phyloP scores from a whole-genome alignment of 1,140 invertebrate genomes.

The Panulirus ornatus region DNA sequence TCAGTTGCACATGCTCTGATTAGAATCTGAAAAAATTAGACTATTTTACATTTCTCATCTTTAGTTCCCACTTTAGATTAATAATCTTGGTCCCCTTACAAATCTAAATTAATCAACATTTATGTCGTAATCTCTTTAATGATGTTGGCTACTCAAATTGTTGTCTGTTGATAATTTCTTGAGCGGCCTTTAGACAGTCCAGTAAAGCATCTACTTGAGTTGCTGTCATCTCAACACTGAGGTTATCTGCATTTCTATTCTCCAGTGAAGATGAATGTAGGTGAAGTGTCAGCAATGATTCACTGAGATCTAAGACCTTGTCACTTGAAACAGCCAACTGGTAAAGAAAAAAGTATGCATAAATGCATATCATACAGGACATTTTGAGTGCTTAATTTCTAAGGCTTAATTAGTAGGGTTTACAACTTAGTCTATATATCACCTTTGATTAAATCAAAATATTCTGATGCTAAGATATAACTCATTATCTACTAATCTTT shows the following conservation, averaged over 20 bases:
- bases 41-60: too few relatives aligned
- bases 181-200: slow-evolving; percentile 18
- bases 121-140: too few relatives aligned
- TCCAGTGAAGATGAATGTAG: background rate
- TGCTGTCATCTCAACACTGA: slow-evolving; percentile 37
- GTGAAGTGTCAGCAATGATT: slow-evolving; percentile 35
- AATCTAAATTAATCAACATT: too few relatives aligned
- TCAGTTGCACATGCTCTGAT: too few relatives aligned
- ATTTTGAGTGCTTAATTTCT: background rate
- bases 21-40: too few relatives aligned
- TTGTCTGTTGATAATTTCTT: background rate
- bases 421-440: too few relatives aligned
- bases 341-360: background rate
- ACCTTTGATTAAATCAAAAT: too few relatives aligned
- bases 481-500: too few relatives aligned
- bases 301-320: slow-evolving; percentile 38
- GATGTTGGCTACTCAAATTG: background rate
- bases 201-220: slow-evolving; percentile 18
- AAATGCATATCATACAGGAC: background rate
- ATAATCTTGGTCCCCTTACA: too few relatives aligned
- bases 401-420: background rate
- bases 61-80: too few relatives aligned
- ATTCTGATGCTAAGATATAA: too few relatives aligned
- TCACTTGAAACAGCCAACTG: slow-evolving; percentile 46
- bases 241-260: background rate